Percentiles rank a stretch among this genome's conserved stretches.
Conservation (phyloP, 2,113 vertebrate species). For the Thunnus thynnus region DNA sequence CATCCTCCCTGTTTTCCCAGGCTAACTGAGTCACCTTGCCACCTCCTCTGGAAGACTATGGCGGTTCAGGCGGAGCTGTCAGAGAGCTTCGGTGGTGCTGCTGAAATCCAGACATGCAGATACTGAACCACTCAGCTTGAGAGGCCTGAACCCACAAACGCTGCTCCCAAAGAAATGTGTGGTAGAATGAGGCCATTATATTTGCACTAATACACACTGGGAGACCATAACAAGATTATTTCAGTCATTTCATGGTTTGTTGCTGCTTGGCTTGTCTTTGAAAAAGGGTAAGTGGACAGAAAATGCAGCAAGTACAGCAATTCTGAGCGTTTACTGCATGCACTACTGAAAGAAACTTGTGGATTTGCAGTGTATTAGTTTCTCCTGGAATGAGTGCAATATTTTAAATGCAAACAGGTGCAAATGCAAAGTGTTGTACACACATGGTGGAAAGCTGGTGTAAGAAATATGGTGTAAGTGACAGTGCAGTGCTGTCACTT, state of each 20-base stretch:
- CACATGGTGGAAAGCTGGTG: background rate
- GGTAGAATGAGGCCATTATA: slow-evolving; percentile 31
- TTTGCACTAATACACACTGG: background rate
- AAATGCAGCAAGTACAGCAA: slow-evolving; percentile 7
- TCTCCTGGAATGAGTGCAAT: background rate
- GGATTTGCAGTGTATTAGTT: background rate
- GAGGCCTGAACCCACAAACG: background rate
- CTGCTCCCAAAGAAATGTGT: slow-evolving; percentile 4
- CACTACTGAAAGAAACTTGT: background rate
- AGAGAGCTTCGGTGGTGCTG: slow-evolving; percentile 35
- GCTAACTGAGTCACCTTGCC: slow-evolving; percentile 24
- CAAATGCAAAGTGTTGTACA: background rate
- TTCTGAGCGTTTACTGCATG: slow-evolving; percentile 1
- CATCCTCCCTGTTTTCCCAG: slow-evolving; percentile 51
- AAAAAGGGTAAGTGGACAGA: background rate
- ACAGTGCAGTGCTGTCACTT: too few relatives aligned
- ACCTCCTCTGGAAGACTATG: slow-evolving; percentile 32
- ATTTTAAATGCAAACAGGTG: background rate
- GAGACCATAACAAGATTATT: background rate
- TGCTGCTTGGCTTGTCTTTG: slow-evolving; percentile 15
- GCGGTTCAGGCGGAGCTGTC: slow-evolving; percentile 52
- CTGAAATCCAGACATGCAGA: slow-evolving; percentile 50
- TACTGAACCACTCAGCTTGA: slow-evolving; percentile 6
- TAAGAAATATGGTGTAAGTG: background rate
- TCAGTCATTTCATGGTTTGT: background rate